Percentiles rank a stretch among this genome's conserved stretches.
These are phyloP conservation scores for Eupithecia subfuscata DNA, from an alignment of 2,888 invertebrate species.

Conservation along the genomic window DNA sequence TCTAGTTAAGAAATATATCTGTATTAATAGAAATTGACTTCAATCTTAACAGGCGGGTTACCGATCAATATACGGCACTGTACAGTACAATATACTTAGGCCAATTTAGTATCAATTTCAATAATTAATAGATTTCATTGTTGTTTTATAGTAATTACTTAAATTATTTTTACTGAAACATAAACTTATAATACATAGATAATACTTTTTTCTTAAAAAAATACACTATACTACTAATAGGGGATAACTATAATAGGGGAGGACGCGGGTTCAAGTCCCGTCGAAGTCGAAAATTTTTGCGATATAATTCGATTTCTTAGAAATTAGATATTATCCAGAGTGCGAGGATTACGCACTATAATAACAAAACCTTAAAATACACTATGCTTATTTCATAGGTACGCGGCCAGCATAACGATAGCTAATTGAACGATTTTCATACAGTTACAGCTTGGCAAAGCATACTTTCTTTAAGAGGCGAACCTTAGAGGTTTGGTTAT, in stretches of 20 bases:
- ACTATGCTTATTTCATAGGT: neutral
- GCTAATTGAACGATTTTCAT: neutral
- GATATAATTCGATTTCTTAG: no score
- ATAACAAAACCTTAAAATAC: no score
- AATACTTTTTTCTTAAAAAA: neutral
- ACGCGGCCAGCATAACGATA: no score
- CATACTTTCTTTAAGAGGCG: no score
- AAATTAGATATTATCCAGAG: no score
- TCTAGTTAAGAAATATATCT: neutral
- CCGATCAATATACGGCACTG: neutral
- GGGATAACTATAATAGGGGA: no score
- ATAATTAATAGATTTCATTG: neutral
- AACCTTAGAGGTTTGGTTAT: no score
- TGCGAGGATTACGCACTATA: no score
- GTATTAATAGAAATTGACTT: neutral
- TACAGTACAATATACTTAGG: neutral
- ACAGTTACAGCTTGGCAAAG: no score
- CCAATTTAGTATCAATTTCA: neutral
- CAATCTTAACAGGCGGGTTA: neutral
- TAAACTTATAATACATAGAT: neutral
- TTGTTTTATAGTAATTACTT: neutral
- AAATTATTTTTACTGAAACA: neutral
- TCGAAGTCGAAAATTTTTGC: no score
- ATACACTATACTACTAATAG: no score
- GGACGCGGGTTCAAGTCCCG: no score